A percentile compares a stretch with the other conserved stretches of the same genome.
Conservation (phyloP, 2,113 vertebrate genomes). For the Aptenodytes forsteri region DNA sequence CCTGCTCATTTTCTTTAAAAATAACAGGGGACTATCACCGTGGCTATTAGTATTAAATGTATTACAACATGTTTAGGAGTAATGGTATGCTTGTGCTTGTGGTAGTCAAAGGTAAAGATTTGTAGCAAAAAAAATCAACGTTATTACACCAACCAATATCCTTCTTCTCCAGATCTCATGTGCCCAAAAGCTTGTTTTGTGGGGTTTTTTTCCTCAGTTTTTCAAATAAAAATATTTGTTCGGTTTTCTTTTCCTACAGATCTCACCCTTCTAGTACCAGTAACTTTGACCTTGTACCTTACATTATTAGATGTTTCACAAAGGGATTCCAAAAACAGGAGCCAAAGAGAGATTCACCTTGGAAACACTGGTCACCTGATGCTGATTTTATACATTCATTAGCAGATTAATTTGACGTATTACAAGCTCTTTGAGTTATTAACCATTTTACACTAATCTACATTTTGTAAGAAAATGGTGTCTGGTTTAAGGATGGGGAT, state of each 20-base stretch:
- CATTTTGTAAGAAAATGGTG: background rate
- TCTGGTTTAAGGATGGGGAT: fast-evolving
- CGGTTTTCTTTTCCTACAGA: background rate
- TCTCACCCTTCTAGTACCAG: background rate
- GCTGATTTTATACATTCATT: background rate
- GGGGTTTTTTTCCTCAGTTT: background rate
- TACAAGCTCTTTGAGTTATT: background rate
- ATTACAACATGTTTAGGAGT: background rate
- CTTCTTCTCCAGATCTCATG: background rate
- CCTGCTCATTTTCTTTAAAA: background rate
- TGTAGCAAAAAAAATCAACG: background rate
- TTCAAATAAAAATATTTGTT: background rate
- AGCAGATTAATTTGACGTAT: background rate
- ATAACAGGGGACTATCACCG: background rate
- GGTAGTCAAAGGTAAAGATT: background rate
- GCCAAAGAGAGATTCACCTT: background rate
- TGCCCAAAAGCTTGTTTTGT: background rate
- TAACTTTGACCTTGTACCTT: background rate
- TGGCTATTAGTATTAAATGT: background rate
- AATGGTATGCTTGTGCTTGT: background rate
- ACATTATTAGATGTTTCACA: background rate
- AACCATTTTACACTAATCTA: background rate
- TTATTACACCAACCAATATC: background rate
- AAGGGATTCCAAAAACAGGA: background rate
- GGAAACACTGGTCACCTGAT: background rate